phyloP scores from a whole-genome alignment of 2,888 invertebrate genomes.

The Lithophane leautieri region DNA sequence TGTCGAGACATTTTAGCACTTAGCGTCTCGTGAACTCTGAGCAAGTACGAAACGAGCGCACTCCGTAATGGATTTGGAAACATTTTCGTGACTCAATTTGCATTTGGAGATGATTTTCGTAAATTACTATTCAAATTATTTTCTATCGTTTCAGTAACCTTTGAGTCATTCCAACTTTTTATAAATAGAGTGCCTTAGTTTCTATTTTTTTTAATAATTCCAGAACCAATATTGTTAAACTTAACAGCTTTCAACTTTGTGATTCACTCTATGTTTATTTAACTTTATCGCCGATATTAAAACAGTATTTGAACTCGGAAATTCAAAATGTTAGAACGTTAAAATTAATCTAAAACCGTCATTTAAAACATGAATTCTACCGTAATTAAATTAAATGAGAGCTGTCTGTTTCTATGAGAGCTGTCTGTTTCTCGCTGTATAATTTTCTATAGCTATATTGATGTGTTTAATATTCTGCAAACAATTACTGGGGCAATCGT shows the following conservation, averaged over 20 bases:
- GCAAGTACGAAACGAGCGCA: slow-evolving; percentile 41
- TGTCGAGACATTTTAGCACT: slow-evolving; percentile 53
- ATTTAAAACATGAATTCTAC: slow-evolving; percentile 5
- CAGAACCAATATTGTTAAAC: not conserved
- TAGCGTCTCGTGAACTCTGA: slow-evolving; percentile 48
- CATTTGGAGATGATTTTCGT: slow-evolving; percentile 52
- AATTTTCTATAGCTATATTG: slow-evolving; percentile 3
- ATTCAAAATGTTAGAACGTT: slow-evolving; percentile 18
- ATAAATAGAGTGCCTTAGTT: slow-evolving; percentile 15
- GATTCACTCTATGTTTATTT: slow-evolving; percentile 25
- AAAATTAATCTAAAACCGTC: slow-evolving; percentile 32
- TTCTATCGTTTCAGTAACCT: slow-evolving; percentile 43
- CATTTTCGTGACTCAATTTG: slow-evolving; percentile 55
- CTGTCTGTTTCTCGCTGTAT: slow-evolving; percentile 1
- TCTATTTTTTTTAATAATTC: not conserved
- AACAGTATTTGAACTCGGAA: slow-evolving; percentile 19
- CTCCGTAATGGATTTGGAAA: slow-evolving; percentile 57
- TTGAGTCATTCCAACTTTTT: slow-evolving; percentile 32
- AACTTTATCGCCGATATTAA: slow-evolving; percentile 33
- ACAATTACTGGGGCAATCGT: not conserved
- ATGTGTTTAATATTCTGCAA: not conserved
- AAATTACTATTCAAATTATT: slow-evolving; percentile 56
- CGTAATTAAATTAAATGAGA: slow-evolving; percentile 28
- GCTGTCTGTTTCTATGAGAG: not conserved
- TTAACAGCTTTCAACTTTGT: slow-evolving; percentile 8